phyloP scores from a whole-genome alignment of 2,888 invertebrate genomes.

The Chirona hameri region DNA sequence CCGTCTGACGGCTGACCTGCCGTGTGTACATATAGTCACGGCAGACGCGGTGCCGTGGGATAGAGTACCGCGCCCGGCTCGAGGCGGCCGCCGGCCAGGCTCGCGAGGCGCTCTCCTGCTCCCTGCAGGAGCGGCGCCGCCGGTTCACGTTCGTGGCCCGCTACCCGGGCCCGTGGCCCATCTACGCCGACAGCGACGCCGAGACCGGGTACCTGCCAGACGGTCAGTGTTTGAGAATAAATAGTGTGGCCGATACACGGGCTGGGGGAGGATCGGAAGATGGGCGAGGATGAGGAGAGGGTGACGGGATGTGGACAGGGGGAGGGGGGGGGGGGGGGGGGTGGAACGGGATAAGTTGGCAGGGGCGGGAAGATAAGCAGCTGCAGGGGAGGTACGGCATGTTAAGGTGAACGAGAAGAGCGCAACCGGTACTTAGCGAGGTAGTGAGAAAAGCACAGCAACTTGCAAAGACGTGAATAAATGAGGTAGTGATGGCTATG shows the following conservation, averaged over 20 bases:
- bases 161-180: conserved; percentile 47
- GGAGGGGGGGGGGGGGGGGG: too few relatives aligned
- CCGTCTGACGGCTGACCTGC: background rate
- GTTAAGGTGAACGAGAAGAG: too few relatives aligned
- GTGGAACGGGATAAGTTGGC: too few relatives aligned
- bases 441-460: too few relatives aligned
- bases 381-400: too few relatives aligned
- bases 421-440: too few relatives aligned
- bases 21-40: background rate
- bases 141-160: conserved; percentile 53
- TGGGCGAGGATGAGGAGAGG: too few relatives aligned
- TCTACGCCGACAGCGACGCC: conserved; percentile 8
- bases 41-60: background rate
- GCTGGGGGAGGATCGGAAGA: too few relatives aligned
- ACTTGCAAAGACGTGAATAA: too few relatives aligned
- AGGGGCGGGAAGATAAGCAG: too few relatives aligned
- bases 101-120: conserved; percentile 49
- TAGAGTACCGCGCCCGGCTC: conserved; percentile 44
- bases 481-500: too few relatives aligned
- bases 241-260: background rate
- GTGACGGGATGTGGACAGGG: too few relatives aligned
- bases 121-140: conserved; percentile 47
- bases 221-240: background rate
- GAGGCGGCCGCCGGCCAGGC: conserved; percentile 49
- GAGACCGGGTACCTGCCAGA: background rate